These are phyloP conservation scores for Temnopleurus reevesii DNA, from an alignment of 53 echinoderm and acorn worm genomes.

Conservation along the genomic window DNA sequence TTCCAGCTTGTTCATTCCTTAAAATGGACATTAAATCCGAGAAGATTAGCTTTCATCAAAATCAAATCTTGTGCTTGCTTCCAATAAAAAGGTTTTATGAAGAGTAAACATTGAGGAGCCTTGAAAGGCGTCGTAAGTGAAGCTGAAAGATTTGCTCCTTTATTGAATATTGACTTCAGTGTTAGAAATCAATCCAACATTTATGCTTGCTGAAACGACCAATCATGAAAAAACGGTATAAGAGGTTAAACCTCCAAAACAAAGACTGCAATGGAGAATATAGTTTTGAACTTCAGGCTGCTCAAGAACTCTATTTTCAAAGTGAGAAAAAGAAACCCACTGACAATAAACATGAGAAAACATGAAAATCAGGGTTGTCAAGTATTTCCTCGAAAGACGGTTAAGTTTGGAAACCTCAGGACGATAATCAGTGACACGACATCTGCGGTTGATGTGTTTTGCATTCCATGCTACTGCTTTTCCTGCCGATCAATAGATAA, in stretches of 20 bases:
- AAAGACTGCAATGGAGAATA: too few relatives aligned
- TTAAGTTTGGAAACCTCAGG: not conserved
- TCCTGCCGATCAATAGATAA: slow-evolving; percentile 41
- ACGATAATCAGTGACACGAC: slow-evolving; percentile 27
- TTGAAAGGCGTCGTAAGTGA: not conserved
- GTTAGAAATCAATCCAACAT: too few relatives aligned
- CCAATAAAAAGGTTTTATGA: not conserved
- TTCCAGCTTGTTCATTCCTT: not conserved
- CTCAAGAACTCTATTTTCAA: too few relatives aligned
- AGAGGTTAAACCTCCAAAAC: too few relatives aligned
- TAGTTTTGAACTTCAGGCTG: too few relatives aligned
- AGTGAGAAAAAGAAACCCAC: not conserved
- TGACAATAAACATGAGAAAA: not conserved
- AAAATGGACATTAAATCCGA: not conserved
- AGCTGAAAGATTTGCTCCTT: not conserved
- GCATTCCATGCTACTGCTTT: slow-evolving; percentile 32
- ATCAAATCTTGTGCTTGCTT: not conserved
- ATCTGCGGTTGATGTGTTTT: slow-evolving; percentile 1
- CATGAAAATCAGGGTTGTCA: not conserved
- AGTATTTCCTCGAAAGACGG: not conserved
- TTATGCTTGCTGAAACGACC: too few relatives aligned
- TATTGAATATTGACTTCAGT: not conserved
- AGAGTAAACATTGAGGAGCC: not conserved
- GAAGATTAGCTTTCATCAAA: not conserved
- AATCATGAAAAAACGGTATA: too few relatives aligned